A percentile compares a stretch with the other conserved stretches of the same genome.
Evolutionary conservation across 2,113 vertebrate species (phyloP).

Genomic region (Otis tarda): DNA sequence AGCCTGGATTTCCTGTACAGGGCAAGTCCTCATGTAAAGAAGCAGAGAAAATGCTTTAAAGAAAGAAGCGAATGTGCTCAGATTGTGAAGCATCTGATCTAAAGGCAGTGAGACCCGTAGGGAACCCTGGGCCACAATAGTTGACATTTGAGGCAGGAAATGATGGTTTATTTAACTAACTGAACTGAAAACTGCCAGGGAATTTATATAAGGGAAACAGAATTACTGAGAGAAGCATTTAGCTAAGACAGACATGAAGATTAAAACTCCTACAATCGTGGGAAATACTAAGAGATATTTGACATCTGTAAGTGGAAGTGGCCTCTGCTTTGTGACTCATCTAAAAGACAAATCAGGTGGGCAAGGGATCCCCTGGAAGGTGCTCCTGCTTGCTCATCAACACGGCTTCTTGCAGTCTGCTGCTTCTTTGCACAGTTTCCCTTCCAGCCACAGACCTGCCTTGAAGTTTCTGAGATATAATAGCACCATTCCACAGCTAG

Average conservation of each 20-base stretch:
- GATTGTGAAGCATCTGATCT: constrained; percentile 58
- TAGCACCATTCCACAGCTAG: neutral
- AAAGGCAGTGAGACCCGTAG: constrained; percentile 9
- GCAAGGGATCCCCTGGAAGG: neutral
- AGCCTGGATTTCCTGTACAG: constrained; percentile 45
- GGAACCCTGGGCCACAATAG: constrained; percentile 44
- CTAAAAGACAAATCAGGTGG: neutral
- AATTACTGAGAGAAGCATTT: neutral
- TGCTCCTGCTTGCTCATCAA: neutral
- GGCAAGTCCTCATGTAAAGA: constrained; percentile 7
- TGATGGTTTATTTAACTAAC: constrained; percentile 53
- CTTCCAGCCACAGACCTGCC: neutral
- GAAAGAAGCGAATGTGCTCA: constrained; percentile 43
- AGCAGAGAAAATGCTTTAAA: constrained; percentile 23
- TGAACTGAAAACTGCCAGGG: constrained; percentile 23
- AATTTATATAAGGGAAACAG: constrained; percentile 26
- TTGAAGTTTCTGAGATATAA: neutral
- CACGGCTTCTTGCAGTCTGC: neutral
- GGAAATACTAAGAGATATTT: neutral
- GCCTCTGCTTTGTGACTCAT: neutral
- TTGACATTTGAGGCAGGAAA: constrained; percentile 53
- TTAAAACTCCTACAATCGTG: neutral
- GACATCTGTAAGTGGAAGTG: neutral
- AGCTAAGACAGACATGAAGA: neutral
- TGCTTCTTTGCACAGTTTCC: neutral